Percentiles rank a stretch among this genome's conserved stretches.
Evolutionary conservation across 2,888 invertebrate genomes (phyloP).

Genomic region (Andrena flavipes): DNA sequence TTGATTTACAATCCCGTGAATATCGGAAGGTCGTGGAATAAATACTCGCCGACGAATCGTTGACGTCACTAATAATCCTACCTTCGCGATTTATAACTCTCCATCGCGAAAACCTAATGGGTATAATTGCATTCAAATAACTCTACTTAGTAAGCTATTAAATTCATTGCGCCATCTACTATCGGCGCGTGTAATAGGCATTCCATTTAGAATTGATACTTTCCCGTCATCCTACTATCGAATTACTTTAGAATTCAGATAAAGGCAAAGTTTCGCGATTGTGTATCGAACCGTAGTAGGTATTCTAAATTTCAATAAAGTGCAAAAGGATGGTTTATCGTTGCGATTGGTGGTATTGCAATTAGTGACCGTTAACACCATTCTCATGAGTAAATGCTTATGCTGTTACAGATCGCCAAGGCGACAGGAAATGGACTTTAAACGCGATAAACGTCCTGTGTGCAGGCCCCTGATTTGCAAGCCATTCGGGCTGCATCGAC

Average conservation of each 20-base stretch:
- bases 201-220: not conserved
- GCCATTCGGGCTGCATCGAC: conserved; percentile 34
- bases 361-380: not conserved
- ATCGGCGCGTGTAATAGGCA: not conserved
- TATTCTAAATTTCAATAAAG: not conserved
- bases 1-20: conserved; percentile 37
- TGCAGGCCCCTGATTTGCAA: conserved; percentile 41
- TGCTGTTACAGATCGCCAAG: conserved; percentile 34
- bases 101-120: conserved; percentile 5
- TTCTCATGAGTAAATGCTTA: conserved; percentile 16
- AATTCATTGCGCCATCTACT: not conserved
- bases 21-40: conserved; percentile 20
- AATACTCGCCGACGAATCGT: conserved; percentile 31
- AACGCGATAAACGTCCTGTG: conserved; percentile 39
- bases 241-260: not conserved
- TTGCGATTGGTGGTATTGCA: not conserved
- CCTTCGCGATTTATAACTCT: conserved; percentile 23
- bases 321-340: not conserved
- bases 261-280: not conserved
- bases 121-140: not conserved
- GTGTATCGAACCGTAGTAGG: too few species aligned
- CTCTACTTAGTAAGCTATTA: not conserved
- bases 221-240: not conserved
- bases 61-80: conserved; percentile 37
- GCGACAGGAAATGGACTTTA: conserved; percentile 41